phyloP scores from a whole-genome alignment of 2,888 invertebrate species.

The Aproaerema taeniolella region DNA sequence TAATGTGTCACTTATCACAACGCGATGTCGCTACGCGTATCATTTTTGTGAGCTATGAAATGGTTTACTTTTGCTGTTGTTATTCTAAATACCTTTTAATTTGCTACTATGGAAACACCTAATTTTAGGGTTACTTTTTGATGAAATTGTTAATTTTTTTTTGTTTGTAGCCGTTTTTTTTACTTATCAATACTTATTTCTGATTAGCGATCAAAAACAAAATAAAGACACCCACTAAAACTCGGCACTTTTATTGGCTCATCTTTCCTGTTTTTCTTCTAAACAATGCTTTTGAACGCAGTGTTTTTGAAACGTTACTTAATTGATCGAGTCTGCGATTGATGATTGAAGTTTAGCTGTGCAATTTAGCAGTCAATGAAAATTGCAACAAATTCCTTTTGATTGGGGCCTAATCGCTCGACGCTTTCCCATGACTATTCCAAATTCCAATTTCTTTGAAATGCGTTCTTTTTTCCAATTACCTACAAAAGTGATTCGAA shows the following conservation, averaged over 20 bases:
- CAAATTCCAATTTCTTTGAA: slow-evolving; percentile 44
- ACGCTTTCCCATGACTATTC: slow-evolving; percentile 70
- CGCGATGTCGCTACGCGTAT: slow-evolving; percentile 64
- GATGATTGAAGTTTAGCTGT: slow-evolving; percentile 49
- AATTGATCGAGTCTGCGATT: slow-evolving; percentile 32
- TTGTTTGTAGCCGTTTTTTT: no score
- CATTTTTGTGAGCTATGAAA: neutral
- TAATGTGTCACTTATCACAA: slow-evolving; percentile 57
- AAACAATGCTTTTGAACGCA: no score
- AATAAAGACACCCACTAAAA: no score
- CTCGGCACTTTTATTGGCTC: no score
- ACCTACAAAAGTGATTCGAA: slow-evolving; percentile 46
- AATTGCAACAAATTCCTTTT: slow-evolving; percentile 64
- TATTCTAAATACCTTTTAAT: no score
- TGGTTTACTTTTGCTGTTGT: no score
- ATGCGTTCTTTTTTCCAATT: slow-evolving; percentile 57
- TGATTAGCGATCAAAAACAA: no score
- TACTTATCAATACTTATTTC: no score
- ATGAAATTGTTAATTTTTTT: no score
- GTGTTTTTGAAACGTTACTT: slow-evolving; percentile 28
- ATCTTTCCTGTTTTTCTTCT: no score
- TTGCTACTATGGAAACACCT: no score
- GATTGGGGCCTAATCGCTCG: slow-evolving; percentile 64
- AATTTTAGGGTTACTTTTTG: no score
- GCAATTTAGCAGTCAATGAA: slow-evolving; percentile 74